A percentile compares a stretch with the other conserved stretches of the same genome.
Conservation (phyloP, 30 jellyfish, hydroid and myxozoan genomes). For the Aurelia coerulea region DNA sequence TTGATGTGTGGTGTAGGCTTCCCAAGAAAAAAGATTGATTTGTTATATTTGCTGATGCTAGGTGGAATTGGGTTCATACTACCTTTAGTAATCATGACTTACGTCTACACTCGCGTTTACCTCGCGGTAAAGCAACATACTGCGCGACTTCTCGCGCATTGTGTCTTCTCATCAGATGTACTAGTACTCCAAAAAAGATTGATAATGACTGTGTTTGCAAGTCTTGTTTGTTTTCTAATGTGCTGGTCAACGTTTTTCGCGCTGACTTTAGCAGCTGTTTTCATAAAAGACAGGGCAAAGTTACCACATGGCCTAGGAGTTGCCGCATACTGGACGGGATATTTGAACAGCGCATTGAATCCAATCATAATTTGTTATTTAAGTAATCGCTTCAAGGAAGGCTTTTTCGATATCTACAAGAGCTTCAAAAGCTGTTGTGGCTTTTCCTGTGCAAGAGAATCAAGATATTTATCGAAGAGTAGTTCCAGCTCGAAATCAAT, state of each 20-base stretch:
- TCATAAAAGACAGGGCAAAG: slow-evolving; percentile 40
- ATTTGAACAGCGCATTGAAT: slow-evolving; percentile 85
- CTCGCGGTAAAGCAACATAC: slow-evolving; percentile 80
- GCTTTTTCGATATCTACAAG: slow-evolving; percentile 45
- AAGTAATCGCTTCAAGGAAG: slow-evolving; percentile 92
- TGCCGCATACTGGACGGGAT: slow-evolving; percentile 98
- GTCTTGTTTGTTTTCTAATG: slow-evolving; percentile 82
- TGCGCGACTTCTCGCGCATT: slow-evolving; percentile 75
- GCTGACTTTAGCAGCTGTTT: slow-evolving; percentile 61
- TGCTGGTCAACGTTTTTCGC: slow-evolving; percentile 97
- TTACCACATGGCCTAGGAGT: slow-evolving; percentile 95
- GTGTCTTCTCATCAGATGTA: slow-evolving; percentile 70
- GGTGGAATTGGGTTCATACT: slow-evolving; percentile 81
- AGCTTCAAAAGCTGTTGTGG: neutral
- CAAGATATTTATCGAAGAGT: neutral
- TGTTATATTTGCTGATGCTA: slow-evolving; percentile 52
- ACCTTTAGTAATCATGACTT: slow-evolving; percentile 65
- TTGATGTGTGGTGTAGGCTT: slow-evolving; percentile 95
- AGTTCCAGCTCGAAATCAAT: slow-evolving; percentile 6
- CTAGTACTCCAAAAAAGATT: slow-evolving; percentile 76
- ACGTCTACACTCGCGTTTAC: slow-evolving; percentile 79
- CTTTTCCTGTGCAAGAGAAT: slow-evolving; percentile 10
- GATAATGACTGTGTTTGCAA: slow-evolving; percentile 80
- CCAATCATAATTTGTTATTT: slow-evolving; percentile 87
- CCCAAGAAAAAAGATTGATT: slow-evolving; percentile 67